A percentile compares a stretch with the other conserved stretches of the same genome.
Conservation (phyloP, 2,888 invertebrate genomes). For the Pheosia gnoma region DNA sequence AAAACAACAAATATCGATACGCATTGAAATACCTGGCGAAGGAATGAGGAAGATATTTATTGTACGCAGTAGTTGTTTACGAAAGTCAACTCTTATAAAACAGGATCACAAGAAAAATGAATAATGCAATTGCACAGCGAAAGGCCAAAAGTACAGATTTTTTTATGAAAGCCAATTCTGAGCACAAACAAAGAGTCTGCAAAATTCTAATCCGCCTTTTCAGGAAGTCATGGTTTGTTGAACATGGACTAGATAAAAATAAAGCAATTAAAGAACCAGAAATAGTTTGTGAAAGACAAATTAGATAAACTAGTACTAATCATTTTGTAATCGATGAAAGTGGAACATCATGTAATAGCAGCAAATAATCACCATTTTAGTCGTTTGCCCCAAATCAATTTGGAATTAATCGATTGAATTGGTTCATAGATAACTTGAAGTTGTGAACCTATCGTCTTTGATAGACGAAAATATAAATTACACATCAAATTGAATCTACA, state of each 20-base stretch:
- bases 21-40: slow-evolving; percentile 15
- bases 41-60: slow-evolving; percentile 12
- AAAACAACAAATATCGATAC: slow-evolving; percentile 24
- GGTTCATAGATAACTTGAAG: neutral
- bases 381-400: neutral
- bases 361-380: neutral
- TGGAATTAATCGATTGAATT: neutral
- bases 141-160: slow-evolving; percentile 31
- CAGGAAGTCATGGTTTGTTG: slow-evolving; percentile 27
- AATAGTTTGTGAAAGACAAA: slow-evolving; percentile 3
- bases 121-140: slow-evolving; percentile 26
- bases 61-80: neutral
- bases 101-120: slow-evolving; percentile 27
- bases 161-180: slow-evolving; percentile 40
- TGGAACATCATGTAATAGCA: neutral
- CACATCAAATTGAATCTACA: too few relatives aligned
- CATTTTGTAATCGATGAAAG: slow-evolving; percentile 5
- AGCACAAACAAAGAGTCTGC: slow-evolving; percentile 41
- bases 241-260: slow-evolving; percentile 18
- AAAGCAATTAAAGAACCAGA: neutral
- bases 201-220: slow-evolving; percentile 27
- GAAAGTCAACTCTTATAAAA: slow-evolving; percentile 22
- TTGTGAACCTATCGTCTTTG: neutral
- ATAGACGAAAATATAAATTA: neutral
- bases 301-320: slow-evolving; percentile 3